Conservation (phyloP, 2,113 vertebrate genomes). For the Psephotus haematonotus region DNA sequence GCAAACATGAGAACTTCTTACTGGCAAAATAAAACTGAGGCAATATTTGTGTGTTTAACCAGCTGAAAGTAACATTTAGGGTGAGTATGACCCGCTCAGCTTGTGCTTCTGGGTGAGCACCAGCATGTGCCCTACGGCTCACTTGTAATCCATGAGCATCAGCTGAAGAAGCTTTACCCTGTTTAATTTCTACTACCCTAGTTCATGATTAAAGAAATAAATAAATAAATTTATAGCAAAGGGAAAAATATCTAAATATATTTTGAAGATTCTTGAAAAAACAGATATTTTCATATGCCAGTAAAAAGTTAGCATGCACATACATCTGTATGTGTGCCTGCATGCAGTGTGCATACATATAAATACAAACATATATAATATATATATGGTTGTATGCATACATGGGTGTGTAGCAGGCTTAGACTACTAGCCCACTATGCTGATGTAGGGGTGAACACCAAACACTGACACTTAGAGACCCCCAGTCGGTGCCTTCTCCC, state of each 20-base stretch:
- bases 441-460: too few species aligned
- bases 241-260: neutral
- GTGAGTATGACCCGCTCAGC: accelerated
- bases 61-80: neutral
- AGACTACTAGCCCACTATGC: neutral
- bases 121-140: accelerated
- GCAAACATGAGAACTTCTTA: neutral
- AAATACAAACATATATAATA: neutral
- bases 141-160: accelerated
- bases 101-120: neutral
- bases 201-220: neutral
- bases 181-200: neutral
- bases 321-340: neutral
- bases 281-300: neutral
- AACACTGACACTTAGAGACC: neutral
- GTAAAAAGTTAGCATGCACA: neutral
- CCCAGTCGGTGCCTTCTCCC: accelerated
- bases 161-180: neutral
- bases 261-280: neutral
- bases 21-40: neutral
- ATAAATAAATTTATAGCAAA: neutral
- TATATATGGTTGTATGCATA: neutral
- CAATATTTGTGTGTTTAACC: neutral
- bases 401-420: neutral
- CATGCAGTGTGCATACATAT: too few species aligned